Percentiles rank a stretch among this genome's conserved stretches.
Evolutionary conservation across 2,888 invertebrate species (phyloP).

Genomic region (Uloborus plumipes): DNA sequence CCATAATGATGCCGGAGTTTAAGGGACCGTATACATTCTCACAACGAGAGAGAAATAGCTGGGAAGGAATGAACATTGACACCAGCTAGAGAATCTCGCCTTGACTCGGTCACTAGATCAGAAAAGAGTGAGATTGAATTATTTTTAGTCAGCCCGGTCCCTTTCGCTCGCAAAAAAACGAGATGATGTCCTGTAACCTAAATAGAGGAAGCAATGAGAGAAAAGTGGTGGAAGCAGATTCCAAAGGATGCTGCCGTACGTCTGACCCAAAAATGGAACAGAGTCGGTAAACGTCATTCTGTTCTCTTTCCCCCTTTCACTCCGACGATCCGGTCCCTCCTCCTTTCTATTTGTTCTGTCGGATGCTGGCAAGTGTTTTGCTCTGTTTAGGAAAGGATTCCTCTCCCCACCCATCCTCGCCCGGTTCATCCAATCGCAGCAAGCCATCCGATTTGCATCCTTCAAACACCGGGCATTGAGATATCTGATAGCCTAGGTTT

Average conservation of each 20-base stretch:
- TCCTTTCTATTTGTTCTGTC: constrained; percentile 63
- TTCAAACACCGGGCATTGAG: constrained; percentile 54
- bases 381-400: constrained; percentile 62
- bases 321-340: background rate
- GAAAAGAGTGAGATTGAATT: constrained; percentile 44
- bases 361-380: constrained; percentile 62
- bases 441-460: constrained; percentile 55
- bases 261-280: constrained; percentile 64
- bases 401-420: constrained; percentile 32
- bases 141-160: constrained; percentile 55
- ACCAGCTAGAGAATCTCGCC: constrained; percentile 19
- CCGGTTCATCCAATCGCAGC: constrained; percentile 59
- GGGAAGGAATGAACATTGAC: constrained; percentile 34
- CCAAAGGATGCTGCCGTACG: constrained; percentile 54
- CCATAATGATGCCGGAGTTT: constrained; percentile 36
- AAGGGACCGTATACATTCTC: constrained; percentile 22
- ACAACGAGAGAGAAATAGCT: constrained; percentile 3
- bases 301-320: constrained; percentile 56
- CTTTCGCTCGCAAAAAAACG: constrained; percentile 19
- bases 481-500: constrained; percentile 65
- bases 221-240: constrained; percentile 64
- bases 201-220: constrained; percentile 60
- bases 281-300: constrained; percentile 54
- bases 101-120: constrained; percentile 48
- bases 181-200: constrained; percentile 48